Base-by-base conservation (phyloP, 1,140 invertebrate genomes). In the Penaeus indicus region DNA sequence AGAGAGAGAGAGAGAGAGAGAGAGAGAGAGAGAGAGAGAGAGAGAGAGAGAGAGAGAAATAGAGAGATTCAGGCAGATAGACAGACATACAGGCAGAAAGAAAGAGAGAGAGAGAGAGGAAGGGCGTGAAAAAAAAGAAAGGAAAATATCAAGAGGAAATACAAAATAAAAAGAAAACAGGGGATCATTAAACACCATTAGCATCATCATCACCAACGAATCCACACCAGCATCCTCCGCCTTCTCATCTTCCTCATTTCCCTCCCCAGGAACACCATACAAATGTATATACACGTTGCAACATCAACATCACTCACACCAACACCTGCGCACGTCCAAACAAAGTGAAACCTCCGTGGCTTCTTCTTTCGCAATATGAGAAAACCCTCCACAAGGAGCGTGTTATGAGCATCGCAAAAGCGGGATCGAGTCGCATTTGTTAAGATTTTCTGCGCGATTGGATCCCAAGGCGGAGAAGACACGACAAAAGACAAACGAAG, bases 391-490 rank as follows among this genome's bases (percentile, higher is more conserved):
- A 54, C 54, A 54, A 54, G 54, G 11, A 54, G 54, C 8, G 16
- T 54, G 54, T 54, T 54, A 54, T 54, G 54, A 54, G 54, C 54
- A 54, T 54, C 54, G 54, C 54, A 16, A 54, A 10, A 54, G 54
- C 16, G 54, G 54, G 54, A 54, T 54, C 54, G 54, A 54, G 54
- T 54, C 54, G 54, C 54, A 54, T 54, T 54, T 54, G 54, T 54
- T 54, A 25, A 78, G 47, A 79, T 47, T 86, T 86, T 86, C 77
- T 79, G 80, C 75, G 32, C 77, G 77, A 86, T 79, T 80, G 85
- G 77, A 86, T 1, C 60, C 61, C 72, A 63, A 19, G 77, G n/a
- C 10, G 62, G 61, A 27, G 60, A 27, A 64, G 81, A 32, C 13
- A 25, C 54, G n/a, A 63, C n/a, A 32, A 32, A 22, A 64, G 80